These are phyloP conservation scores for Saguinus imperator DNA, from an alignment of 2,113 vertebrate species.

Conservation along the genomic window DNA sequence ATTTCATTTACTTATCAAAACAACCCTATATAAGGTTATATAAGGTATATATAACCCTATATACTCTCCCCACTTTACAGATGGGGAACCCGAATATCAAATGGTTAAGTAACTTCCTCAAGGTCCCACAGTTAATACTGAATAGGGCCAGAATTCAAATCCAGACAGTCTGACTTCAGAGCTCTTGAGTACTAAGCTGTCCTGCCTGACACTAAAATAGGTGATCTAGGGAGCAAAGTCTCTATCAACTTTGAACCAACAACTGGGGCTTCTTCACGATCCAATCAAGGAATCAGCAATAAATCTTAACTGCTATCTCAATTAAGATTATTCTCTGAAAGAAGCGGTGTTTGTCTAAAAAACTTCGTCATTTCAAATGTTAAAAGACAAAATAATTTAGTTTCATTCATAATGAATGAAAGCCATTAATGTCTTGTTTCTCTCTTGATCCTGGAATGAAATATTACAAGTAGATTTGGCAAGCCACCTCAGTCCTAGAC, in stretches of 20 bases:
- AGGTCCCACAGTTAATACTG: neutral
- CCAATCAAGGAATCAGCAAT: neutral
- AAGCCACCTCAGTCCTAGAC: neutral
- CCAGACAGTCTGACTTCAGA: neutral
- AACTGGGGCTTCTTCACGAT: neutral
- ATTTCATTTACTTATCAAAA: neutral
- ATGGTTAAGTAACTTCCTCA: conserved; percentile 19
- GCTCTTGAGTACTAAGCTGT: neutral
- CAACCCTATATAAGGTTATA: neutral
- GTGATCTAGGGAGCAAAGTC: neutral
- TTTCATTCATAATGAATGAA: neutral
- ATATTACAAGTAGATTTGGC: neutral
- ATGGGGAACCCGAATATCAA: neutral
- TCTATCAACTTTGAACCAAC: neutral
- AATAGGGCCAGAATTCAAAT: neutral
- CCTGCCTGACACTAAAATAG: neutral
- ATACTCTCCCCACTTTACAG: neutral
- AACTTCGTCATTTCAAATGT: conserved; percentile 37
- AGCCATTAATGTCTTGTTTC: neutral
- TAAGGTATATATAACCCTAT: neutral
- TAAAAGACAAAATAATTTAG: conserved; percentile 31
- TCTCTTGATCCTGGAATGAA: neutral
- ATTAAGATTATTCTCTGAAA: neutral
- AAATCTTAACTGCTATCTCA: neutral
- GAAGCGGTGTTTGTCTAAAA: neutral